Conservation (phyloP, 2,888 invertebrate genomes). For the Pteria penguin region DNA sequence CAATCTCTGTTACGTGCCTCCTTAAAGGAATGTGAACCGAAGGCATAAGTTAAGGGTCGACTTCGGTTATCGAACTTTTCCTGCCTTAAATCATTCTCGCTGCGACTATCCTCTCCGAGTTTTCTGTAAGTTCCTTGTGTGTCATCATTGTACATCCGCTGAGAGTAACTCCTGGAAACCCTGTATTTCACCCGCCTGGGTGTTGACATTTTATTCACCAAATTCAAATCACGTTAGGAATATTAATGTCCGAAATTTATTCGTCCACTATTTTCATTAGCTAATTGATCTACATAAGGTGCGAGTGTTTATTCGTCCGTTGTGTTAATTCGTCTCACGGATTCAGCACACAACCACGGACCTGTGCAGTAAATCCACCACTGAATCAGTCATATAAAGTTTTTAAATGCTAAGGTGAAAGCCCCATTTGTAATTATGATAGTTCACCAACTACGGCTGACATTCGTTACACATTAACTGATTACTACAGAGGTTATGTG, state of each 20-base stretch:
- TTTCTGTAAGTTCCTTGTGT: slow-evolving; percentile 28
- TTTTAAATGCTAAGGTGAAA: too few species aligned
- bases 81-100: not conserved
- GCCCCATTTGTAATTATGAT: not conserved
- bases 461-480: not conserved
- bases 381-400: too few species aligned
- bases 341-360: too few species aligned
- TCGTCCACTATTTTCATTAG: not conserved
- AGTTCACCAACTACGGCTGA: not conserved
- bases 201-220: slow-evolving; percentile 4
- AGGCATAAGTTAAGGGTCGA: slow-evolving; percentile 4
- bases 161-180: slow-evolving; percentile 27
- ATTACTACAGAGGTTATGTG: not conserved
- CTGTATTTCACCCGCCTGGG: slow-evolving; percentile 27
- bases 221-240: not conserved
- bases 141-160: slow-evolving; percentile 30
- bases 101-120: slow-evolving; percentile 9
- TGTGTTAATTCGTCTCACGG: slow-evolving; percentile 4
- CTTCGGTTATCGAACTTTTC: not conserved
- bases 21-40: slow-evolving; percentile 19
- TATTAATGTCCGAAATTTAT: not conserved
- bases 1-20: not conserved
- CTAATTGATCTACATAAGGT: not conserved
- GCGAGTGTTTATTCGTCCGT: not conserved
- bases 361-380: too few species aligned